Evolutionary conservation across 1,140 invertebrate genomes (phyloP).

Genomic region (Orussus abietinus): DNA sequence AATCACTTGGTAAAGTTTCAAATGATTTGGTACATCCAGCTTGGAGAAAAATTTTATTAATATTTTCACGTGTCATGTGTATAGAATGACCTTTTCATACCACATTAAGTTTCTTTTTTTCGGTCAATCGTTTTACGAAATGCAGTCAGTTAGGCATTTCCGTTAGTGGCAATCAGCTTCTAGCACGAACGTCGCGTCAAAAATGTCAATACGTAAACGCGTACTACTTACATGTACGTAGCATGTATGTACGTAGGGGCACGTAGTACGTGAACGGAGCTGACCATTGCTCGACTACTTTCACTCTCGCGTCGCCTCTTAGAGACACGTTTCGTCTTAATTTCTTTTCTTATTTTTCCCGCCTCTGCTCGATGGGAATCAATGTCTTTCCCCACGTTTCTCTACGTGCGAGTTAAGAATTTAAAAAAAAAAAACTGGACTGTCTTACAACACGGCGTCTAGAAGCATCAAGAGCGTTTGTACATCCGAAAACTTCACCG

Average conservation of each 20-base stretch:
- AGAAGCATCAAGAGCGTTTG: background rate
- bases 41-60: no score
- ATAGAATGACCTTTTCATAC: no score
- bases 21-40: no score
- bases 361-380: slow-evolving; percentile 1
- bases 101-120: no score
- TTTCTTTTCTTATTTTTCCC: slow-evolving; percentile 28
- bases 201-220: slow-evolving; percentile 24
- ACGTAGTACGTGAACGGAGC: background rate
- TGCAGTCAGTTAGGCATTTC: no score
- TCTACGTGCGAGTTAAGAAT: no score
- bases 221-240: slow-evolving; percentile 15
- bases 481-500: no score
- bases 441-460: slow-evolving; percentile 1
- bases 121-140: no score
- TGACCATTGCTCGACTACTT: slow-evolving; percentile 32
- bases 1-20: no score
- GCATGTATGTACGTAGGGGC: slow-evolving; percentile 12
- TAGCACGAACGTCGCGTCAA: no score
- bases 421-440: slow-evolving; percentile 6
- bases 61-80: no score
- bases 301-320: slow-evolving; percentile 35
- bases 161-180: no score
- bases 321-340: slow-evolving; percentile 16
- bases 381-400: slow-evolving; percentile 1